These are phyloP conservation scores for Hybognathus amarus DNA, from an alignment of 2,797 vertebrate genomes.

Conservation along the genomic window DNA sequence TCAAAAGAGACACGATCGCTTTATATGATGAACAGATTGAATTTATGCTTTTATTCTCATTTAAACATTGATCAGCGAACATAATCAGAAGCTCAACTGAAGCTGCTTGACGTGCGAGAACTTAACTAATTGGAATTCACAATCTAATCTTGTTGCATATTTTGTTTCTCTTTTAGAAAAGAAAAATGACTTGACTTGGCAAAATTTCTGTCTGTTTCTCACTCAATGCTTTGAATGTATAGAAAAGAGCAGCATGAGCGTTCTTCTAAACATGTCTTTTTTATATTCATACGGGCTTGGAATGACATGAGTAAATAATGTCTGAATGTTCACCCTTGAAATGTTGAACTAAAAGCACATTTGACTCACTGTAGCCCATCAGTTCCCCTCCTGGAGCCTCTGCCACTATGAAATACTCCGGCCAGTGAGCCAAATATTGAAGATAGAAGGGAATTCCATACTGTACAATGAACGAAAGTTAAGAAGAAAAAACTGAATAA, in stretches of 20 bases:
- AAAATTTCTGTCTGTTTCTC: not conserved
- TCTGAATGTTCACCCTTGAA: not conserved
- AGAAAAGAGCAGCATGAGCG: not conserved
- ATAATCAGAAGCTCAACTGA: no score
- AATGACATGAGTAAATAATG: not conserved
- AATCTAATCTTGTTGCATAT: not conserved
- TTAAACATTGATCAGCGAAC: no score
- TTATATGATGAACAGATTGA: no score
- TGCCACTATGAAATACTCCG: slow-evolving; percentile 95
- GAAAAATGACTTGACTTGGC: not conserved
- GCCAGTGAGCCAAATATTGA: slow-evolving; percentile 98
- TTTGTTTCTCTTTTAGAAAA: not conserved
- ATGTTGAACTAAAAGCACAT: not conserved
- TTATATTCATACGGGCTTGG: not conserved
- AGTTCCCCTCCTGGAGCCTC: slow-evolving; percentile 94
- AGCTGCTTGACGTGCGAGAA: no score
- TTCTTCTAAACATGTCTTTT: not conserved
- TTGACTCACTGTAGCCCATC: slow-evolving; percentile 95
- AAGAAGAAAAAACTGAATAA: slow-evolving; percentile 1
- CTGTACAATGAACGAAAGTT: slow-evolving; percentile 68
- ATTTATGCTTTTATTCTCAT: no score
- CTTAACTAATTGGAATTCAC: no score
- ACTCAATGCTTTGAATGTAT: not conserved
- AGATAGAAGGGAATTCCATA: slow-evolving; percentile 97
- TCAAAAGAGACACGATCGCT: no score